Evolutionary conservation across 2,797 vertebrate species (phyloP), one percentile per base, ranked within the genome.

Genomic region (Melopsittacus undulatus): DNA sequence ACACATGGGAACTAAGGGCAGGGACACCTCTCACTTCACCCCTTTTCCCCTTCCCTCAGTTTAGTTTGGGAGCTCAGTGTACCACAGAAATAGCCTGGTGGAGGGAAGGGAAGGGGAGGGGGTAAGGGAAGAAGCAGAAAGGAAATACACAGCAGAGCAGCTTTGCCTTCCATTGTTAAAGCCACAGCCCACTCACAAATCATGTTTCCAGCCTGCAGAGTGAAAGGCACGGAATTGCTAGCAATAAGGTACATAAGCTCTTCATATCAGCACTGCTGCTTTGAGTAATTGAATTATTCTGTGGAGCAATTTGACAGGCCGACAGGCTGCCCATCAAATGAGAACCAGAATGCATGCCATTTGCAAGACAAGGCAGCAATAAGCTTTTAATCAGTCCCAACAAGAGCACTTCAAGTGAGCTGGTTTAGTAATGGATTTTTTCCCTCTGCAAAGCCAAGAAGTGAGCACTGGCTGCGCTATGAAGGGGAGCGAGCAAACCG

Each of bases 141-240:
- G 89, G 74, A 95, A 94, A 80, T 11, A 42, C 42, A 89, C 27
- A 7, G 83, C 5, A 61, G 56, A 94, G 52, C n/a, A 87, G 85
- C 68, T 83, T 91, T 93, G 90, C 87, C 46, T 84, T 67, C 90
- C 80, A 84, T 74, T 92, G 94, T 96, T 96, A 91, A 94, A 95
- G 95, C 36, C 49, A 64, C 91, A 95, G 87, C 92, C 95, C 91
- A 87, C 83, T 73, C 85, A 79, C 57, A 83, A 84, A 86, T 92
- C 80, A 18, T 2, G 48, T 18, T 88, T 80, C 74, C 70, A 95
- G 89, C 63, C 88, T 48, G 85, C 67, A 15, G 49, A 84, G 56
- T 26, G 46, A 76, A 94, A 79, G 82, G 77, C 92, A 72, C 26
- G 29, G 57, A 57, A 66, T 7, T 0, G 0, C 87, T 59, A 34